These are phyloP conservation scores for Phymanthus crucifer DNA, from an alignment of 92 coral and sea anemone genomes.

Conservation along the genomic window DNA sequence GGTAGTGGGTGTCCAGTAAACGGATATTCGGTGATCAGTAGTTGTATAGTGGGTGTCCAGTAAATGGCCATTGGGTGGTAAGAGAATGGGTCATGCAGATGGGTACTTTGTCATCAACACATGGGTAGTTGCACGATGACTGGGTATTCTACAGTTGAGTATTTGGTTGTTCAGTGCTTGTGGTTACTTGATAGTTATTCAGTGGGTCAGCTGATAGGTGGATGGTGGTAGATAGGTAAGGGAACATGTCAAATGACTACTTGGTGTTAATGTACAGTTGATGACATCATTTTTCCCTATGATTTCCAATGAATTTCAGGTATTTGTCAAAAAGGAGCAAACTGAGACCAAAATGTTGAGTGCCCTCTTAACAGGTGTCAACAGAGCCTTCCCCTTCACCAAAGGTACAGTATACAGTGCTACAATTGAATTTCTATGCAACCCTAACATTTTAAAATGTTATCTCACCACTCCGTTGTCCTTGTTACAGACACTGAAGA, in stretches of 20 bases:
- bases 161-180: not conserved
- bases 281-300: too few species aligned
- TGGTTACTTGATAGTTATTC: not conserved
- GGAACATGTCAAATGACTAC: too few species aligned
- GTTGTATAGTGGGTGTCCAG: too few species aligned
- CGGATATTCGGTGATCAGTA: too few species aligned
- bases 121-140: too few species aligned
- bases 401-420: too few species aligned
- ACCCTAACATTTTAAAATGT: not conserved
- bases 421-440: not conserved
- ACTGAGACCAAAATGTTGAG: slow-evolving; percentile 92
- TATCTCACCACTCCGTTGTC: not conserved
- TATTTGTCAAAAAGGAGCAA: slow-evolving; percentile 85
- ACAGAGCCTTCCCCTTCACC: slow-evolving; percentile 92
- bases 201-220: too few species aligned
- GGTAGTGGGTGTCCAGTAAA: not conserved
- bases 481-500: slow-evolving; percentile 76
- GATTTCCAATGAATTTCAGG: slow-evolving; percentile 38
- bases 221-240: too few species aligned
- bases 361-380: slow-evolving; percentile 92
- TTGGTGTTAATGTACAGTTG: too few species aligned
- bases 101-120: not conserved
- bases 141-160: too few species aligned
- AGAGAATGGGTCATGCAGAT: not conserved
- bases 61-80: too few species aligned